Base-by-base conservation (phyloP, 2,113 vertebrate species). In the Ginglymostoma cirratum region DNA sequence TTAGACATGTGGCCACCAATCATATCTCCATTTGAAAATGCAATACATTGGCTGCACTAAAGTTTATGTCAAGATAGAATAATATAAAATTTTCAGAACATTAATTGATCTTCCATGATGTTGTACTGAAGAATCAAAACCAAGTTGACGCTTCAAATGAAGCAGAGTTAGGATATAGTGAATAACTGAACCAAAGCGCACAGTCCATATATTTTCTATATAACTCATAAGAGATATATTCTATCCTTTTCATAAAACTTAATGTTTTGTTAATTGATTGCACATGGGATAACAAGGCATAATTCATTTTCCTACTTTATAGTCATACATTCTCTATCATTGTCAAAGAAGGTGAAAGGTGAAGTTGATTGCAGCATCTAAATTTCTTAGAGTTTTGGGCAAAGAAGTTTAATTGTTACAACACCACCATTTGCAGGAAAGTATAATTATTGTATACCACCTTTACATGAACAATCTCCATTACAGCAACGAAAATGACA, bases 61-160 rank as follows among this genome's bases (percentile, higher is more conserved):
- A 65, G 66, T 66, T 61, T 34, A 61, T 65, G 66, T 61, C 6
- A 34, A 90, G 89, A 66, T 19, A 61, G 61, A n/a, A 1, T 65
- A 92, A 92, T 61, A n/a, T 66, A 92, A 66, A 65, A 66, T 65
- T 92, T 92, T 92, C n/a, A 92, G n/a, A 65, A 90, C 30, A 65
- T 30, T 65, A 90, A 15, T n/a, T 90, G 87, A 52, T 90, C 30
- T 90, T 48, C 42, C 21, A 85, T 45, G 42, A 42, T 85, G 48
- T 61, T 65, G 27, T 55, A 90, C 87, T 34, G 55, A 90, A 55
- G 4, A 65, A 55, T 65, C 87, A 34, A 55, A 24, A 30, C 24
- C 48, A 89, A 65, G 52, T 90, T 14, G 65, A n/a, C 12, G 34
- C 55, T 30, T 65, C 27, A 6, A 1, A 19, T 92, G 5, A 38